Evolutionary conservation across 2,113 vertebrate genomes (phyloP).

Genomic region (Peromyscus maniculatus): DNA sequence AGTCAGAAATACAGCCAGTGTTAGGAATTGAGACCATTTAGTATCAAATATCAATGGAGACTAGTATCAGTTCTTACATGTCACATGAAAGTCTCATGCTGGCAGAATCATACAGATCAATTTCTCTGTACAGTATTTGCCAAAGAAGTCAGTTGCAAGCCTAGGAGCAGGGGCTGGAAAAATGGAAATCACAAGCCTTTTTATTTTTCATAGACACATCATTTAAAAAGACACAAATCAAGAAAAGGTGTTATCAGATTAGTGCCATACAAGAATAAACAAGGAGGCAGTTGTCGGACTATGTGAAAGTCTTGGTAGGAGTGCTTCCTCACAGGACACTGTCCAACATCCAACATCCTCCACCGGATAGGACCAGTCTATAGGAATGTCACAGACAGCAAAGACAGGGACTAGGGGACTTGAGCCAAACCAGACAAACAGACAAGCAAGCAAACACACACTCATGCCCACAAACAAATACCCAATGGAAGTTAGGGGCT

Average conservation of each 20-base stretch:
- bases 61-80: constrained; percentile 34
- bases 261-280: neutral
- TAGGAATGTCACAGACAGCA: neutral
- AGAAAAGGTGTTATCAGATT: constrained; percentile 10
- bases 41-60: constrained; percentile 11
- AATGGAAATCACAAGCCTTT: neutral
- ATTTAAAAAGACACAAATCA: neutral
- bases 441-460: neutral
- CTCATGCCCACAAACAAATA: too few relatives aligned
- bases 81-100: constrained; percentile 28
- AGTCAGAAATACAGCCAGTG: constrained; percentile 13
- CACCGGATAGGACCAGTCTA: neutral
- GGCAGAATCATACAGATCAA: neutral
- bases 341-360: neutral
- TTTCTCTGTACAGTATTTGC: constrained; percentile 28
- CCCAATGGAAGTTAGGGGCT: neutral
- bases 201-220: neutral
- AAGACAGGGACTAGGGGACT: neutral
- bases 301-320: neutral
- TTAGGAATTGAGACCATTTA: constrained; percentile 52
- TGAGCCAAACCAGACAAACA: neutral
- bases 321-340: neutral
- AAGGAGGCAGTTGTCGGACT: neutral
- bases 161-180: neutral
- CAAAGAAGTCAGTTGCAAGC: constrained; percentile 1